Evolutionary conservation across 2,888 invertebrate genomes (phyloP).

Genomic region (Andricus quercusramuli): DNA sequence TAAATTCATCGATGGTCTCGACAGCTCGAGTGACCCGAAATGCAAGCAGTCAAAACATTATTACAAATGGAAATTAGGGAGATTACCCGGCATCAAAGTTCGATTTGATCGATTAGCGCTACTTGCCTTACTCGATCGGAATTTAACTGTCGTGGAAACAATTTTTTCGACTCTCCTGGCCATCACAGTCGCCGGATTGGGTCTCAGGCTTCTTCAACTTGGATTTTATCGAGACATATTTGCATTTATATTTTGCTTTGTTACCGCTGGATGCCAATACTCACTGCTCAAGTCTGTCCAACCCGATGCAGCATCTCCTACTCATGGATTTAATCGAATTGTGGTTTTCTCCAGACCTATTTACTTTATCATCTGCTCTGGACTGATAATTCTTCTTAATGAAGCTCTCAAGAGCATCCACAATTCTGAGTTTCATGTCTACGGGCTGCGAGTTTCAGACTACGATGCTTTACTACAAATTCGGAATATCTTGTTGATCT

Average conservation of each 20-base stretch:
- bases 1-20: slow-evolving; percentile 81
- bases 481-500: slow-evolving; percentile 87
- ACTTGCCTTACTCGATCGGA: slow-evolving; percentile 95
- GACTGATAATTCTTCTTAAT: slow-evolving; percentile 71
- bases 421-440: slow-evolving; percentile 77
- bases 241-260: slow-evolving; percentile 96
- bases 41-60: slow-evolving; percentile 81
- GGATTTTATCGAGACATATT: slow-evolving; percentile 95
- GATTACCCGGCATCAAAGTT: slow-evolving; percentile 85
- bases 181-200: slow-evolving; percentile 90
- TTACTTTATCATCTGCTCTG: slow-evolving; percentile 90
- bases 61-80: slow-evolving; percentile 86
- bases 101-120: slow-evolving; percentile 95
- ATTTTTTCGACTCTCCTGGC: slow-evolving; percentile 91
- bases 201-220: slow-evolving; percentile 89
- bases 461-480: slow-evolving; percentile 84
- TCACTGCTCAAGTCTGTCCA: slow-evolving; percentile 98
- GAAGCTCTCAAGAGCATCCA: slow-evolving; percentile 77
- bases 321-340: slow-evolving; percentile 97
- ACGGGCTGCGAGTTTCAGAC: slow-evolving; percentile 80
- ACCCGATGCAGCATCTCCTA: slow-evolving; percentile 98
- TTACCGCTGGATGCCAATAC: slow-evolving; percentile 99
- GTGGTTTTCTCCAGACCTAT: slow-evolving; percentile 96
- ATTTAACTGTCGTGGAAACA: slow-evolving; percentile 90
- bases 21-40: slow-evolving; percentile 81